Conservation (phyloP, 2,113 vertebrate species). For the Gymnorhina tibicen region DNA sequence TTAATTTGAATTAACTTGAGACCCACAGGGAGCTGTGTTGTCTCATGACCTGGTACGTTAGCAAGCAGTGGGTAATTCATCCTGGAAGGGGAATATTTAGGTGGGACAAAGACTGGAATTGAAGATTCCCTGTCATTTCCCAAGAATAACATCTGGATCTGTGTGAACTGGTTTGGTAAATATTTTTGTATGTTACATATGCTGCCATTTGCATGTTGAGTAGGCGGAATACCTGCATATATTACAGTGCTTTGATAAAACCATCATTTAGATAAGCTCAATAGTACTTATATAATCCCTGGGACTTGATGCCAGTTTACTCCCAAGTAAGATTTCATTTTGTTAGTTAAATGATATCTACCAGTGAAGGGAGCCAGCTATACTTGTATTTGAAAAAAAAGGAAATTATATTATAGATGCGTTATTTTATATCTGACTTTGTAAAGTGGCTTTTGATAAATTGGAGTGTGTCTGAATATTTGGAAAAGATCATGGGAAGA, state of each 20-base stretch:
- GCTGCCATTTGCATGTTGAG: neutral
- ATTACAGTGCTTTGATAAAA: neutral
- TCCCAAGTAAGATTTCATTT: neutral
- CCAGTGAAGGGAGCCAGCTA: neutral
- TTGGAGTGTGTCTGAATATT: neutral
- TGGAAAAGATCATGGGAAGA: neutral
- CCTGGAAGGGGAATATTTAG: neutral
- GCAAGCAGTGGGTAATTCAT: neutral
- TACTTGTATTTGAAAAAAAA: neutral
- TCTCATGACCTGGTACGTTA: neutral
- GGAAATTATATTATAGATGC: neutral
- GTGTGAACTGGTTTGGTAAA: constrained; percentile 25
- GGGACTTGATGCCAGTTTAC: neutral
- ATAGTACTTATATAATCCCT: neutral
- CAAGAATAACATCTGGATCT: constrained; percentile 13
- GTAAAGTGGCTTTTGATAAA: neutral
- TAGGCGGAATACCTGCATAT: neutral
- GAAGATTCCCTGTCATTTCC: constrained; percentile 21
- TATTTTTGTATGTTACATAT: neutral
- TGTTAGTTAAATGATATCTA: neutral
- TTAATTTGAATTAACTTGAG: neutral
- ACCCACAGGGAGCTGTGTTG: neutral
- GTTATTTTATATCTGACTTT: neutral
- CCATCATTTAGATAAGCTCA: neutral
- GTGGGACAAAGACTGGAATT: neutral